Conservation (phyloP, 1,140 invertebrate species). For the Scylla paramamosain region DNA sequence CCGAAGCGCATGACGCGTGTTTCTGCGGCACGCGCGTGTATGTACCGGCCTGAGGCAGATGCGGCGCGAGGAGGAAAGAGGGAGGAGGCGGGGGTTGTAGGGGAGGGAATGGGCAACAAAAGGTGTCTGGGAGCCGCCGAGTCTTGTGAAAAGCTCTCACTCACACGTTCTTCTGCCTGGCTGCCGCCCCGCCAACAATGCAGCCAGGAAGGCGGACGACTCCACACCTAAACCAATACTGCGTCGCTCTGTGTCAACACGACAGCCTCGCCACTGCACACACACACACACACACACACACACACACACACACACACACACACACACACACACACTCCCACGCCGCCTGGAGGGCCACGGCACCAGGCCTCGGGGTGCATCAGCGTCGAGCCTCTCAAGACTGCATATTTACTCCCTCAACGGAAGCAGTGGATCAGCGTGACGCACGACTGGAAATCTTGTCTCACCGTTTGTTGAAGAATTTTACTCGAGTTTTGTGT, state of each 20-base stretch:
- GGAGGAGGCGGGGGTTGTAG: not conserved
- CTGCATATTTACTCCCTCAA: not conserved
- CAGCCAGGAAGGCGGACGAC: constrained; percentile 5
- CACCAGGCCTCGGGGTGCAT: not conserved
- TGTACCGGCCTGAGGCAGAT: not conserved
- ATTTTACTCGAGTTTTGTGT: not conserved
- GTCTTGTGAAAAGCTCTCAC: constrained; percentile 63
- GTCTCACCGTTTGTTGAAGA: not conserved
- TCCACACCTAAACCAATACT: not conserved
- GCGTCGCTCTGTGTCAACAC: not conserved
- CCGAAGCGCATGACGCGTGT: not conserved
- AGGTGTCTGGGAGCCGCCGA: constrained; percentile 54
- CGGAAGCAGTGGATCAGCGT: not conserved
- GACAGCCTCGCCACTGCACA: not conserved
- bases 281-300: not conserved
- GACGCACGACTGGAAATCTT: not conserved
- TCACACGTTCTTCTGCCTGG: constrained; percentile 61
- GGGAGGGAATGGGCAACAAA: constrained; percentile 39
- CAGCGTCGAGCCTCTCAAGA: not conserved
- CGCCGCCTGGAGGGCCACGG: not conserved
- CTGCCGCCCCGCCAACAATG: constrained; percentile 36
- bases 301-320: not conserved
- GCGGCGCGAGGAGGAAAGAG: not conserved
- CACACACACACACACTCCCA: not conserved
- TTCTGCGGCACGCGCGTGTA: constrained; percentile 37